These are phyloP conservation scores for Hesperia comma DNA, from an alignment of 2,888 invertebrate genomes.

Conservation along the genomic window DNA sequence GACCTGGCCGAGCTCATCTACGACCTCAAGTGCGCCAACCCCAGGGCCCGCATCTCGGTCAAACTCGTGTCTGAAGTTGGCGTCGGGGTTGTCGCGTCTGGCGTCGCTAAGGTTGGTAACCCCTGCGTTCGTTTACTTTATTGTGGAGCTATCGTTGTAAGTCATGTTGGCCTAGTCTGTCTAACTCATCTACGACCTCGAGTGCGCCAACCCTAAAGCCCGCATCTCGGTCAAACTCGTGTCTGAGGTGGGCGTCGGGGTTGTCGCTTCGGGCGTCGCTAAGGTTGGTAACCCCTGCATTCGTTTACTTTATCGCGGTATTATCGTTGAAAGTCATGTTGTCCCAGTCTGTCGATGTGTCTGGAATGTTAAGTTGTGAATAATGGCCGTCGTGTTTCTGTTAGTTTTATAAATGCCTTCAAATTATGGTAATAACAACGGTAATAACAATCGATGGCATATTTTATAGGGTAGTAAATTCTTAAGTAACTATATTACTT, in stretches of 20 bases:
- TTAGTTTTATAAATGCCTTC: too few relatives aligned
- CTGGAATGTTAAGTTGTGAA: too few relatives aligned
- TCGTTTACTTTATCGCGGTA: too few relatives aligned
- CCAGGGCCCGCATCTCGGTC: conserved; percentile 96
- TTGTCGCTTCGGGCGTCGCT: conserved; percentile 98
- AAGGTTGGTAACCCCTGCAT: conserved; percentile 84
- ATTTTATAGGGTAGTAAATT: too few relatives aligned
- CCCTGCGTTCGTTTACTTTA: too few relatives aligned
- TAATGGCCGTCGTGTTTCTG: background rate
- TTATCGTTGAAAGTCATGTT: too few relatives aligned
- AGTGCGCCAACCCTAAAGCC: conserved; percentile 97
- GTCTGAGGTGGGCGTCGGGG: conserved; percentile 99
- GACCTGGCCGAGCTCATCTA: conserved; percentile 99
- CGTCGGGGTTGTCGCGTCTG: conserved; percentile 99
- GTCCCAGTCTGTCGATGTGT: too few relatives aligned
- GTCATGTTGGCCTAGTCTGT: too few relatives aligned
- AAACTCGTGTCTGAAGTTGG: conserved; percentile 99
- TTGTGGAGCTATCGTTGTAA: too few relatives aligned
- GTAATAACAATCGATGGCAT: too few relatives aligned
- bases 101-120: conserved; percentile 93
- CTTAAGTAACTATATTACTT: too few relatives aligned
- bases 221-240: conserved; percentile 98
- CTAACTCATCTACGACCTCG: conserved; percentile 98
- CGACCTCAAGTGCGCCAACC: conserved; percentile 98
- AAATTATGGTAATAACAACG: too few relatives aligned